A percentile compares a stretch with the other conserved stretches of the same genome.
phyloP scores from a whole-genome alignment of 2,113 vertebrate species.

The Heterochromis multidens region DNA sequence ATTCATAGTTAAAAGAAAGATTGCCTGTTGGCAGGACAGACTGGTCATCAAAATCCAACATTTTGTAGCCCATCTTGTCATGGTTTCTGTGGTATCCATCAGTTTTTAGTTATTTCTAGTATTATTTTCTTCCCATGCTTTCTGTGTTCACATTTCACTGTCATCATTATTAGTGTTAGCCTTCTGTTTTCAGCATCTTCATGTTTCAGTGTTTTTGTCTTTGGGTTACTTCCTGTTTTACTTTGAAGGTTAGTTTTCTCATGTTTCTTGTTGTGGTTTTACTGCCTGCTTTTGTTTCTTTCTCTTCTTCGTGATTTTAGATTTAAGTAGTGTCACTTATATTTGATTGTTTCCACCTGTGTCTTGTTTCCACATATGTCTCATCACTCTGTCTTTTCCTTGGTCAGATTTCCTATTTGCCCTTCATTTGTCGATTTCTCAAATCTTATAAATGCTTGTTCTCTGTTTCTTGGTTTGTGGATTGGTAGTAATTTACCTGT shows the following conservation, averaged over 20 bases:
- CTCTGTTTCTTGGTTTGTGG: background rate
- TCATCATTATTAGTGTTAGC: background rate
- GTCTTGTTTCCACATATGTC: accelerated
- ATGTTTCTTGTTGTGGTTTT: background rate
- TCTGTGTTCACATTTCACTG: background rate
- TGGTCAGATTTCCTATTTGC: background rate
- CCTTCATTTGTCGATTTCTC: background rate
- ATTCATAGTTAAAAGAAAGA: background rate
- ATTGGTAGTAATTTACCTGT: background rate
- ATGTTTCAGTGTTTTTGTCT: background rate
- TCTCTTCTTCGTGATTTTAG: background rate
- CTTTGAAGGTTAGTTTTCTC: background rate
- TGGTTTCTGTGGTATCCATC: background rate
- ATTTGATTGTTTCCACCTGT: background rate
- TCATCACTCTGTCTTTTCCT: background rate
- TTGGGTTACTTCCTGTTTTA: background rate
- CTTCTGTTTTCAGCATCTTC: background rate
- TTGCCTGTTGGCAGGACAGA: background rate
- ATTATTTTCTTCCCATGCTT: background rate
- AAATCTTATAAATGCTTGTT: background rate
- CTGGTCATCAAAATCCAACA: background rate
- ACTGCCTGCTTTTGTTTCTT: background rate
- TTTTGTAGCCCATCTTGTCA: background rate
- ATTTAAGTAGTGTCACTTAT: too few species aligned
- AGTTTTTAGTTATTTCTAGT: background rate